Evolutionary conservation across 2,888 invertebrate species (phyloP).

Genomic region (Nipponacmea schrenckii): DNA sequence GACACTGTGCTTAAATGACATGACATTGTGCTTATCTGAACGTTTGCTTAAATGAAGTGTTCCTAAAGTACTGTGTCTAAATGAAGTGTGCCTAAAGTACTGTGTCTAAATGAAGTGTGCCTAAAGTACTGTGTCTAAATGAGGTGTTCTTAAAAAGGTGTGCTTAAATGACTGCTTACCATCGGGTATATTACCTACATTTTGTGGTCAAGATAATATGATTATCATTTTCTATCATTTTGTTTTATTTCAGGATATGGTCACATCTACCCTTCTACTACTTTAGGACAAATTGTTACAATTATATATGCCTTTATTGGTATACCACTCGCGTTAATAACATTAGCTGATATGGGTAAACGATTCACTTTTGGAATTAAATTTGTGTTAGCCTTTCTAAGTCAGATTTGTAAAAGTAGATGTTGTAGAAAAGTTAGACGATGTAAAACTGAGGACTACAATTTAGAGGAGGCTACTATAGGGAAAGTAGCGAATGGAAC

Average conservation of each 20-base stretch:
- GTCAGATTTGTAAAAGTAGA: slow-evolving; percentile 76
- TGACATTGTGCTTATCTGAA: background rate
- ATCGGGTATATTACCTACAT: no score
- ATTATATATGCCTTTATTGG: slow-evolving; percentile 95
- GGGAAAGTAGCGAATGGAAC: slow-evolving; percentile 5
- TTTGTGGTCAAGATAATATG: no score
- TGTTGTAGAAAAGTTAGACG: slow-evolving; percentile 76
- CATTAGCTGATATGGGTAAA: slow-evolving; percentile 94
- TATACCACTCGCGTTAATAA: slow-evolving; percentile 93
- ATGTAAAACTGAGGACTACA: slow-evolving; percentile 8
- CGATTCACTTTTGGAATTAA: slow-evolving; percentile 90
- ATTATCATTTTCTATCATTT: no score
- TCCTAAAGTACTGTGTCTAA: no score
- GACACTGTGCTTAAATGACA: background rate
- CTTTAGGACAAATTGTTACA: slow-evolving; percentile 84
- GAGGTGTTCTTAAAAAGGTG: no score
- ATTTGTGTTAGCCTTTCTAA: slow-evolving; percentile 77
- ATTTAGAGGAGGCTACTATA: background rate
- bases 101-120: no score
- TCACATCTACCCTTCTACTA: slow-evolving; percentile 92
- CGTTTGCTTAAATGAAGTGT: no score
- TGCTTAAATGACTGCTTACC: no score
- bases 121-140: no score
- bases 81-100: no score
- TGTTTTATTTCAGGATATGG: slow-evolving; percentile 87